These are phyloP conservation scores for Calameuta pallipes DNA, from an alignment of 2,888 invertebrate genomes.

Conservation along the genomic window DNA sequence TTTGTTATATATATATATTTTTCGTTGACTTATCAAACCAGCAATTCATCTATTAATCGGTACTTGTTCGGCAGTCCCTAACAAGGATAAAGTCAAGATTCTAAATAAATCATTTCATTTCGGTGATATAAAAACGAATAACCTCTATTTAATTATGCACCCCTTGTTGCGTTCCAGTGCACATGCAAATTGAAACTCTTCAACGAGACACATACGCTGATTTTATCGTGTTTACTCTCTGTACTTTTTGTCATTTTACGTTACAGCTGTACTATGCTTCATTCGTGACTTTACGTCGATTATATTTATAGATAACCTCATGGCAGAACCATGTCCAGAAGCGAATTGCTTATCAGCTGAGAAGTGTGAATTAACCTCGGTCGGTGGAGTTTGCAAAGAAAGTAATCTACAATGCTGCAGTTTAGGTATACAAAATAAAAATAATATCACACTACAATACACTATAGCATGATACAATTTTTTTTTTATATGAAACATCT, in stretches of 20 bases:
- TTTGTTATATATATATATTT: no score
- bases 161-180: neutral
- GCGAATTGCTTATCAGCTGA: constrained; percentile 35
- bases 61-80: neutral
- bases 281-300: neutral
- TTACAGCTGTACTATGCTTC: neutral
- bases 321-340: constrained; percentile 21
- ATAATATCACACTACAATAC: neutral
- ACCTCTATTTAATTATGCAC: neutral
- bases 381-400: neutral
- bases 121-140: neutral
- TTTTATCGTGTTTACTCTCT: neutral
- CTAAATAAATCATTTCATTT: neutral
- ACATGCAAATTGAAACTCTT: neutral
- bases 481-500: no score
- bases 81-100: neutral
- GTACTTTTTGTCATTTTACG: neutral
- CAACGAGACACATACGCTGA: neutral
- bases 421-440: neutral
- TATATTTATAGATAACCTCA: neutral
- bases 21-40: neutral
- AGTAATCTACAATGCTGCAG: neutral
- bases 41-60: neutral
- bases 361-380: constrained; percentile 24
- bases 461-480: no score